Base-by-base conservation (phyloP, 2,888 invertebrate species). In the Pocota personata region DNA sequence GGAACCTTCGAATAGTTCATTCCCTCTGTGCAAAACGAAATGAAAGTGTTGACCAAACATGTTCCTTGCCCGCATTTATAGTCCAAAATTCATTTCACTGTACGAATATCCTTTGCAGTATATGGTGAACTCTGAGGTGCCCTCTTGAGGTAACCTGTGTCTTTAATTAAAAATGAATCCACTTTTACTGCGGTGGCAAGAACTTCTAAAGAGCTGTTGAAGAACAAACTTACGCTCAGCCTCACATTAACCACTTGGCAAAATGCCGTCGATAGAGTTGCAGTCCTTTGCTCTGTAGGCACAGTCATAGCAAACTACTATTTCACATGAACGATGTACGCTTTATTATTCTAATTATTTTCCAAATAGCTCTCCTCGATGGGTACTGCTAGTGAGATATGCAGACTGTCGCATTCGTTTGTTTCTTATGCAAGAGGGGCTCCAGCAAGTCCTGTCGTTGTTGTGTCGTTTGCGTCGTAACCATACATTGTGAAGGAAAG, bases 321-420 rank as follows among this genome's bases (percentile, higher is more conserved):
- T 71, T 84, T 21, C 72, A 64, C 78, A 37, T 58, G 69, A 58
- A 82, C 43, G 48, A 84, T 71, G 66, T 30, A 64, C 62, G 71
- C 58, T 84, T 84, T 71, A 71, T 84, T 71, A 80, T 84, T 76
- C 75, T 76, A 84, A 80, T 84, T 76, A 84, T 80, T 80, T 80
- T 55, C 43, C 52, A 79, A 79, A 83, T 64, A 75, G 78, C 83
- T 71, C 32, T 21, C 32, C 27, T 62, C 62, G 14, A 5, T 14
- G 14, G 48, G 8, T 48, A n/a, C 4, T 21, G 55, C 8, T 76
- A n/a, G n/a, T n/a, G n/a, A n/a, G 62, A 50, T 58, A 32, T 55
- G 27, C 43, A 50, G 50, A 64, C 58, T 78, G 77, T 57, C 64
- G 77, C 82, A 71, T 71, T 64, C 46, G 30, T 62, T 69, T 67